Evolutionary conservation across 2,888 invertebrate genomes (phyloP).

Genomic region (Ophonus ardosiacus): DNA sequence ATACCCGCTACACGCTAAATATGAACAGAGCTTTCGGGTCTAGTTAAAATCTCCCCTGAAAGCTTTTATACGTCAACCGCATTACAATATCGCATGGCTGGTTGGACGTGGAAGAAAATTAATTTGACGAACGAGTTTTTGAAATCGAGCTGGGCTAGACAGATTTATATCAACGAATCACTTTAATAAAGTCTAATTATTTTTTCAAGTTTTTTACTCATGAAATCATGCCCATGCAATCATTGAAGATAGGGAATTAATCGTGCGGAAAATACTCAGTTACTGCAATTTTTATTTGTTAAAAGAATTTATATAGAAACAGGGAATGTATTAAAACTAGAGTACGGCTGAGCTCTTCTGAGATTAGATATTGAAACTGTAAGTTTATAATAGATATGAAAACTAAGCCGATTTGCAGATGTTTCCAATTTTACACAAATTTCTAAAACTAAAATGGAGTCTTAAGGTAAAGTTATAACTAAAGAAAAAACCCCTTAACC

Average conservation of each 20-base stretch:
- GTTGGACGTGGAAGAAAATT: constrained; percentile 49
- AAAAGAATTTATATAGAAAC: background rate
- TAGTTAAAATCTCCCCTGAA: constrained; percentile 49
- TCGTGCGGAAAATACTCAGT: background rate
- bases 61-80: constrained; percentile 57
- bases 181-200: constrained; percentile 38
- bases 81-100: constrained; percentile 53
- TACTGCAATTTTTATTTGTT: background rate
- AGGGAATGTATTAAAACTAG: no score
- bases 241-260: background rate
- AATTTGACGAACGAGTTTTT: constrained; percentile 50
- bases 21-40: constrained; percentile 32
- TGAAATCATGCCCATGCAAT: background rate
- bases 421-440: no score
- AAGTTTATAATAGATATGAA: no score
- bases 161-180: constrained; percentile 49
- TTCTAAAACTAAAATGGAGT: no score
- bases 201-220: background rate
- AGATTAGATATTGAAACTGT: no score
- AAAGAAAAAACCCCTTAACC: no score
- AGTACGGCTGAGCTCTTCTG: no score
- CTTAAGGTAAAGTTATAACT: no score
- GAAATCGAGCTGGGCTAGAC: constrained; percentile 36
- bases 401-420: no score
- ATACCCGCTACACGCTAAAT: constrained; percentile 38